A percentile compares a stretch with the other conserved stretches of the same genome.
Evolutionary conservation across 2,888 invertebrate species (phyloP).

Genomic region (Eumerus sabulonum): DNA sequence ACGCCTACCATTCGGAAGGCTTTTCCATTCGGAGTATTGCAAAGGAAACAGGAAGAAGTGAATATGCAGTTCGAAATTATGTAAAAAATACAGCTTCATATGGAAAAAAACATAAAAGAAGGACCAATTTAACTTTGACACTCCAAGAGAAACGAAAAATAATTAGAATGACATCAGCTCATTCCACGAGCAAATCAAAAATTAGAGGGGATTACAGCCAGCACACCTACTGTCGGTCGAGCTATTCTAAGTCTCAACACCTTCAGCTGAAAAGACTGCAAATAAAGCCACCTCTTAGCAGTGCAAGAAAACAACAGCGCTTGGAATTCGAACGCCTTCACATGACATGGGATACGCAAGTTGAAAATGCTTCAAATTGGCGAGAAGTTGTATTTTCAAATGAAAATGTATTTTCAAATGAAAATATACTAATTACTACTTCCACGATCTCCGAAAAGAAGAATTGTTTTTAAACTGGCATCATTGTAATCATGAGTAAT

Average conservation of each 20-base stretch:
- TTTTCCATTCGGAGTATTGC: not conserved
- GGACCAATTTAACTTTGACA: not conserved
- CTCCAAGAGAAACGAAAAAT: constrained; percentile 10
- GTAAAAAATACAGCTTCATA: constrained; percentile 10
- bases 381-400: not conserved
- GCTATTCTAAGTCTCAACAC: not conserved
- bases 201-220: not conserved
- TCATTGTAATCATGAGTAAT: not conserved
- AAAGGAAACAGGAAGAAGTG: not conserved
- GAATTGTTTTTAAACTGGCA: not conserved
- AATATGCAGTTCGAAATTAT: constrained; percentile 6
- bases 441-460: constrained; percentile 1
- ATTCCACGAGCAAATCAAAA: constrained; percentile 1
- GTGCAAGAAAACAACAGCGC: constrained; percentile 5
- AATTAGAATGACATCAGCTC: constrained; percentile 5
- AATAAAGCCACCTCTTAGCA: constrained; percentile 16
- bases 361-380: not conserved
- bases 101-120: not conserved
- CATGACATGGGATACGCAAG: constrained; percentile 10
- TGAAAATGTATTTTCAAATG: too few relatives aligned
- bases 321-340: not conserved
- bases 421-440: constrained; percentile 13
- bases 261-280: constrained; percentile 6
- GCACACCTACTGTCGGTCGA: not conserved
- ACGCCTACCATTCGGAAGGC: not conserved